phyloP scores from a whole-genome alignment of 1,140 invertebrate genomes.

The Ladona fulva region DNA sequence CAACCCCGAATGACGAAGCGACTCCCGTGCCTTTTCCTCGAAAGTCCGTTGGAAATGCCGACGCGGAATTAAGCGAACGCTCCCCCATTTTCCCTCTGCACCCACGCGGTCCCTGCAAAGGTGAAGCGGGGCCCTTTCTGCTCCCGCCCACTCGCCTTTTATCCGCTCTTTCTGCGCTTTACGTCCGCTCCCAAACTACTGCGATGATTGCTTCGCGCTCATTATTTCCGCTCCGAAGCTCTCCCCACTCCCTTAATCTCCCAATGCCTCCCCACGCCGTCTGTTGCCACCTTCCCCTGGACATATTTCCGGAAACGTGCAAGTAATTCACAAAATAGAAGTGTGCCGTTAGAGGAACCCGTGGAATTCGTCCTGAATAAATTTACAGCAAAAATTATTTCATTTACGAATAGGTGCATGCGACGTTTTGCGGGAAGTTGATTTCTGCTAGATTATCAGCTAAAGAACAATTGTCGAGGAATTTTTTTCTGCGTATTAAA shows the following conservation, averaged over 20 bases:
- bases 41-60: too few relatives aligned
- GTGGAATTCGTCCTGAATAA: too few relatives aligned
- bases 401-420: too few relatives aligned
- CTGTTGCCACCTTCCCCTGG: not conserved
- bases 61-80: not conserved
- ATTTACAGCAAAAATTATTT: too few relatives aligned
- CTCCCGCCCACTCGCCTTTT: not conserved
- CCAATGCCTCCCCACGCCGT: not conserved
- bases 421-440: too few relatives aligned
- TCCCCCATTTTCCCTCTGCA: not conserved
- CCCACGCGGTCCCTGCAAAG: not conserved
- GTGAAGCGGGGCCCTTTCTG: not conserved
- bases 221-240: not conserved
- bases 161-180: not conserved
- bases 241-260: not conserved
- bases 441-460: too few relatives aligned
- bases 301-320: not conserved
- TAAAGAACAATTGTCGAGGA: too few relatives aligned
- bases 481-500: too few relatives aligned
- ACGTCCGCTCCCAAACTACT: not conserved
- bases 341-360: too few relatives aligned
- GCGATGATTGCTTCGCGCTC: conserved; percentile 1
- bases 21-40: too few relatives aligned
- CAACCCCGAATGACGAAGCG: too few relatives aligned
- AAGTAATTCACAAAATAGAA: too few relatives aligned